A percentile compares a stretch with the other conserved stretches of the same genome.
Conservation (phyloP, 2,797 vertebrate genomes). For the Heliangelus exortis region DNA sequence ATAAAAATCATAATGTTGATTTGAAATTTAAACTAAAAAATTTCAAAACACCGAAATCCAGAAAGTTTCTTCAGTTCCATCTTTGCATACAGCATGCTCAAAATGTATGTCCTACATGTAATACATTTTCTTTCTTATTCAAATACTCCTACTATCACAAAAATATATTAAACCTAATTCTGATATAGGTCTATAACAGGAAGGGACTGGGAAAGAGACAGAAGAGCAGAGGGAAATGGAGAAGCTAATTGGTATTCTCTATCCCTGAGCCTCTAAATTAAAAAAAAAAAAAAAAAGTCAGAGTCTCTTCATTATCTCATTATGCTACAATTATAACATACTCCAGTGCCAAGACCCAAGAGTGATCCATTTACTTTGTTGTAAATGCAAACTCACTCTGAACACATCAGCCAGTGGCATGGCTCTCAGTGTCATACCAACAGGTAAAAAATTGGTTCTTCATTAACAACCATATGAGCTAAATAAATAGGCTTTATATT, state of each 20-base stretch:
- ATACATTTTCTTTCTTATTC: background rate
- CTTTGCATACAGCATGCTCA: background rate
- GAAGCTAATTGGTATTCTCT: slow-evolving; percentile 73
- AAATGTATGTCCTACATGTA: background rate
- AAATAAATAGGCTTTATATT: background rate
- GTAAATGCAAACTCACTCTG: slow-evolving; percentile 12
- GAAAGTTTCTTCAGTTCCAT: background rate
- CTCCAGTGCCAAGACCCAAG: slow-evolving; percentile 43
- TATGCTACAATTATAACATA: slow-evolving; percentile 63
- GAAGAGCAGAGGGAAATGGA: background rate
- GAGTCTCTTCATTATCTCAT: slow-evolving; percentile 71
- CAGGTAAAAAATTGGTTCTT: background rate
- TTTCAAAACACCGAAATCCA: background rate
- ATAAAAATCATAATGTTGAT: background rate
- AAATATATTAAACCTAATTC: slow-evolving; percentile 39
- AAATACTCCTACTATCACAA: background rate
- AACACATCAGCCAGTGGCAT: background rate
- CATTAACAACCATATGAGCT: background rate
- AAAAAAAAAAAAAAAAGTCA: background rate
- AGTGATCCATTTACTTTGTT: slow-evolving; percentile 46
- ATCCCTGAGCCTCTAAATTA: slow-evolving; percentile 53
- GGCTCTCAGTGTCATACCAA: background rate
- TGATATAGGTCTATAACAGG: slow-evolving; percentile 35
- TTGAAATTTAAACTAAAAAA: background rate
- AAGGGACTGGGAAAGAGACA: background rate